phyloP scores from a whole-genome alignment of 2,113 vertebrate genomes.

The Syngnathus typhle region DNA sequence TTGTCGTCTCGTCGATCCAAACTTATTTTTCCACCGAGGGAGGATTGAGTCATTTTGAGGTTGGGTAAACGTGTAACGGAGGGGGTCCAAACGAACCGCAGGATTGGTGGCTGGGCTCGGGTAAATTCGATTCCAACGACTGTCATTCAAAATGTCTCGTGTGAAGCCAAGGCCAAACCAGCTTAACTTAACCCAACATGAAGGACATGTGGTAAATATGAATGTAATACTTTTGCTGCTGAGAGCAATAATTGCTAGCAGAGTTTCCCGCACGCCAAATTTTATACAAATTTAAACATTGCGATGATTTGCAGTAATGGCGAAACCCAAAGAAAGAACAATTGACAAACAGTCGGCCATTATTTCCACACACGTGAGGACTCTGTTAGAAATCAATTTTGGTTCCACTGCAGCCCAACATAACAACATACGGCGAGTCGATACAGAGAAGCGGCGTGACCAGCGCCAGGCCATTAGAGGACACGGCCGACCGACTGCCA shows the following conservation, averaged over 20 bases:
- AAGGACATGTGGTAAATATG: neutral
- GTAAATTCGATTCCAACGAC: conserved; percentile 1
- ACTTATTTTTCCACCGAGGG: conserved; percentile 35
- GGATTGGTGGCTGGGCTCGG: conserved; percentile 26
- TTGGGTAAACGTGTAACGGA: conserved; percentile 29
- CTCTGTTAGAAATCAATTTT: conserved; percentile 36
- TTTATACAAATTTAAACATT: neutral
- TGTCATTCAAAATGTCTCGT: conserved; percentile 10
- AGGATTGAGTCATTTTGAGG: conserved; percentile 43
- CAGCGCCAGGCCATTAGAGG: neutral
- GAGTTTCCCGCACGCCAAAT: neutral
- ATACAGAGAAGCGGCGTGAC: conserved; percentile 7
- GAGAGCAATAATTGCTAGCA: conserved; percentile 1
- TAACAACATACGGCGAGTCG: neutral
- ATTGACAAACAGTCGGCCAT: neutral
- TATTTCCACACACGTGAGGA: conserved; percentile 9
- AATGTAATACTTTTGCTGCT: conserved; percentile 5
- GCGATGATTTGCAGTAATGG: neutral
- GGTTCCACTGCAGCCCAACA: conserved; percentile 12
- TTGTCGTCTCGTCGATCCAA: conserved; percentile 24
- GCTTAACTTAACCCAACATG: neutral
- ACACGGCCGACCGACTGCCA: neutral
- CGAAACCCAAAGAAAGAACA: neutral
- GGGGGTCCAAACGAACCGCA: conserved; percentile 42
- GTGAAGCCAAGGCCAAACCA: neutral